Percentiles rank a stretch among this genome's conserved stretches.
Evolutionary conservation across 2,797 vertebrate genomes (phyloP).

Genomic region (Trichosurus vulpecula): DNA sequence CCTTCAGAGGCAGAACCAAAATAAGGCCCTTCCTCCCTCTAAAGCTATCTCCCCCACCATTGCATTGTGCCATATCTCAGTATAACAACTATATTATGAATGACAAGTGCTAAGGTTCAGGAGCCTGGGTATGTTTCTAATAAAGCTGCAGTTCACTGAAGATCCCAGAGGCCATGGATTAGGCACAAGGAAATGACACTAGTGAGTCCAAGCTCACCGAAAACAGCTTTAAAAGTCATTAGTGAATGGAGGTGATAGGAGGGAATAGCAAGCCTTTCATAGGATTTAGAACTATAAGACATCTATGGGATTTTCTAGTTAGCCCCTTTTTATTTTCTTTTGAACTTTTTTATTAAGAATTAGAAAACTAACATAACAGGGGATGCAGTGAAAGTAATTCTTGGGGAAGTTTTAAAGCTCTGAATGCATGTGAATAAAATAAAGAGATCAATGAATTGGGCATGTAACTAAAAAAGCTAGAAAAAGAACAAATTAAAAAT

Average conservation of each 20-base stretch:
- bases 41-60: neutral
- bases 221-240: neutral
- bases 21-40: neutral
- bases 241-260: neutral
- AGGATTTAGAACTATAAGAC: neutral
- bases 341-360: neutral
- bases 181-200: neutral
- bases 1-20: neutral
- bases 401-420: no score
- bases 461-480: no score
- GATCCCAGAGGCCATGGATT: neutral
- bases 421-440: no score
- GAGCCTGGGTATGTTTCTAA: neutral
- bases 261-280: neutral
- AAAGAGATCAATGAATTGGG: no score
- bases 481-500: no score
- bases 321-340: neutral
- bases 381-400: no score
- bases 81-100: neutral
- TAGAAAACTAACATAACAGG: neutral
- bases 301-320: neutral
- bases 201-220: neutral
- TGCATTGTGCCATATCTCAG: neutral
- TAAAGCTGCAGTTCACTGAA: neutral
- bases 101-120: conserved; percentile 13